Evolutionary conservation across 2,888 invertebrate genomes (phyloP), one percentile per base, ranked within the genome.

Genomic region (Eurois occulta): DNA sequence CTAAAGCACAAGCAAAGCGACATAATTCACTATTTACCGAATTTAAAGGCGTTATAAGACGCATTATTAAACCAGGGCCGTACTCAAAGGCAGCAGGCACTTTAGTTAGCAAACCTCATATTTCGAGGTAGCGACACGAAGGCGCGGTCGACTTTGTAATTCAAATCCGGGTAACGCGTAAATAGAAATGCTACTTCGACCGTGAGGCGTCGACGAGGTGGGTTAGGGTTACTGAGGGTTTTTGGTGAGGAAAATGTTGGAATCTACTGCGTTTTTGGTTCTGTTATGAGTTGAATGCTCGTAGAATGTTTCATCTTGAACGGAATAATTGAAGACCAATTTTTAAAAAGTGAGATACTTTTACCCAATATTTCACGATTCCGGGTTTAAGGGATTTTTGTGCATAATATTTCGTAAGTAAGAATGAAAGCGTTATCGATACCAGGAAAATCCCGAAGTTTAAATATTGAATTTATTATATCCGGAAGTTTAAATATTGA

Each of bases 61-160:
- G 84, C 85, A 87, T 88, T 89, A 90, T 91, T 89, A 89, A 89
- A 88, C 81, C 88, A 86, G 86, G 83, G 77, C 72, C 80, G 85
- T 64, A 88, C 86, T 90, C 81, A 87, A 88, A 88, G 79, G 80
- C 81, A 72, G 78, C 74, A 79, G 80, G 84, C 88, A 88, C 85
- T 90, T 88, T 84, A 87, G 87, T 86, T 86, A 86, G 86, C 84
- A 80, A 86, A 81, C 84, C 82, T 88, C 84, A 88, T 88, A 88
- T 88, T 88, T 88, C 80, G 85, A 85, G 82, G 90, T 90, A 90
- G 89, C 93, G 91, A 93, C 93, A 92, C 91, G 91, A 92, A 91
- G 90, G 87, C 85, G 89, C 90, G 90, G 93, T 90, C 88, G 92
- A 94, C 94, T 96, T 96, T 96, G 95, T 94, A 95, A 96, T 95